Base-by-base conservation (phyloP, 2,888 invertebrate species). In the Leucania comma region DNA sequence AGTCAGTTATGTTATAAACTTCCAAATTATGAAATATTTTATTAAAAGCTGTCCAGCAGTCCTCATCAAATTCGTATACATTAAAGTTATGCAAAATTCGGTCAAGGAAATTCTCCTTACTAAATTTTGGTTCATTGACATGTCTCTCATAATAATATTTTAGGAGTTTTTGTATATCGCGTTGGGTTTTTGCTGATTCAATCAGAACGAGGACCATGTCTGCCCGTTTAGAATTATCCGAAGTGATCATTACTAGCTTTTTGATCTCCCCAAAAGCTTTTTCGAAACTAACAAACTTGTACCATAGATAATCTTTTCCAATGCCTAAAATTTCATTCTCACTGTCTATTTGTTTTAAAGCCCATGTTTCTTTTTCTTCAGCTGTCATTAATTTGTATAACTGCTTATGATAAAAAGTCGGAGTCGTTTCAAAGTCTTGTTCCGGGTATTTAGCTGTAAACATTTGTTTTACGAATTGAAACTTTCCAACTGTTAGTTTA, bases 101-200 rank as follows among this genome's bases (percentile, higher is more conserved):
- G 5, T 87, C 76, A 26, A 94, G 38, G 80, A 93, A 93, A 8
- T 56, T 50, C 32, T 87, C 81, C 83, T 90, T 93, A 3, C 62
- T 51, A 22, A 69, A 60, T 48, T 50, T 74, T 35, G 42, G 74
- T 83, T 93, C 94, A 79, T 93, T 93, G 0, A 87, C 79, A 83
- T 93, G 92, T 68, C 91, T 89, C 0, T 90, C 86, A 68, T 89
- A 88, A 78, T 88, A 94, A 82, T 93, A 90, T n/a, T 82, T 83
- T 6, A 93, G 82, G 9, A 93, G 71, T 26, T 68, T 85, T 69
- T 84, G 83, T 24, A 93, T 66, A 4, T 93, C 89, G 3, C 78
- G 62, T 62, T 90, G 85, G 59, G 75, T 90, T 81, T 86, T 88
- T 17, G 89, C 88, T 3, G 89, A 83, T 42, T 89, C 75, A 12